These are phyloP conservation scores for Magallana gigas DNA, from an alignment of 1,140 invertebrate species.

Conservation along the genomic window DNA sequence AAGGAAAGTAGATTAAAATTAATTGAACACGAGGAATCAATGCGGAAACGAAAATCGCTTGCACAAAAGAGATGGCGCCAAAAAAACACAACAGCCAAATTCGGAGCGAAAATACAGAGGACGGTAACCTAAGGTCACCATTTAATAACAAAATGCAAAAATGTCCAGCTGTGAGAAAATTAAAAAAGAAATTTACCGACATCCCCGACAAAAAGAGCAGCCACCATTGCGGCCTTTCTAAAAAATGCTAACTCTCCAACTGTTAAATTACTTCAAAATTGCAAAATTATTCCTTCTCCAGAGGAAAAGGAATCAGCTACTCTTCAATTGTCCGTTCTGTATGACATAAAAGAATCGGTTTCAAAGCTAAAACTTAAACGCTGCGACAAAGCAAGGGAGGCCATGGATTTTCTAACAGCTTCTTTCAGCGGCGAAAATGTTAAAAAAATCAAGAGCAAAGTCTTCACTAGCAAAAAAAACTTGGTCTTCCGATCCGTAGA, in stretches of 20 bases:
- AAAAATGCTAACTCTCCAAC: neutral
- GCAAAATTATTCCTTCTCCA: neutral
- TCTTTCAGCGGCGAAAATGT: conserved; percentile 28
- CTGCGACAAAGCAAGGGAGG: neutral
- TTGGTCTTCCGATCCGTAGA: conserved; percentile 15
- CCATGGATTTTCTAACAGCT: conserved; percentile 33
- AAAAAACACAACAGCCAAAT: neutral
- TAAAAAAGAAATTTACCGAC: neutral
- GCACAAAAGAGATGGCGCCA: neutral
- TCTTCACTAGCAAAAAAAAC: conserved; percentile 18
- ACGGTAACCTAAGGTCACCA: neutral
- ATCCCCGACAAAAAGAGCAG: conserved; percentile 7
- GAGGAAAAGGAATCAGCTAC: neutral
- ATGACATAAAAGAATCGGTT: conserved; percentile 22
- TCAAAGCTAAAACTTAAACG: conserved; percentile 24
- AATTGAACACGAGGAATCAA: neutral
- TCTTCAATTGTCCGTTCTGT: neutral
- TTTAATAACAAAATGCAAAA: conserved; percentile 14
- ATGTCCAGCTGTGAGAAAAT: neutral
- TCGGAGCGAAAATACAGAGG: neutral
- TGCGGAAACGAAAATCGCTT: neutral
- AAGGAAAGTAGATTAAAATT: neutral
- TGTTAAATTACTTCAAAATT: neutral
- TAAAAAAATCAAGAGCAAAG: neutral
- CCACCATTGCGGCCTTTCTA: neutral